Percentiles rank a stretch among this genome's conserved stretches.
Evolutionary conservation across 2,888 invertebrate genomes (phyloP).

Genomic region (Drosophila atroscutellata): DNA sequence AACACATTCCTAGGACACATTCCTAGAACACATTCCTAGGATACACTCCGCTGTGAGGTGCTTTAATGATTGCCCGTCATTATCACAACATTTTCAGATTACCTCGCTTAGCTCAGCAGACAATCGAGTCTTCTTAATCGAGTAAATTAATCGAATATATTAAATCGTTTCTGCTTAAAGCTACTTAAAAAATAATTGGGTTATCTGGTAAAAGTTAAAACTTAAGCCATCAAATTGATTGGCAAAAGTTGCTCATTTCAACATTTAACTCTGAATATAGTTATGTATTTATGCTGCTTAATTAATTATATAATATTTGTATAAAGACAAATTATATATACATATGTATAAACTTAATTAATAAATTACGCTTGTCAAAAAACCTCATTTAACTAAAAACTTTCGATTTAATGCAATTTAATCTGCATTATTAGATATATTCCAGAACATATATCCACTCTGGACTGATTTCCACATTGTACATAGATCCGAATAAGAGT

Average conservation of each 20-base stretch:
- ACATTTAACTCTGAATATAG: not conserved
- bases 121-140: no score
- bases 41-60: accelerated
- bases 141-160: no score
- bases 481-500: not conserved
- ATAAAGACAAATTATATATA: not conserved
- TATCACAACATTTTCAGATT: no score
- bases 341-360: not conserved
- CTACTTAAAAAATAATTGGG: not conserved
- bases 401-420: no score
- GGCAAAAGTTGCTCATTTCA: not conserved
- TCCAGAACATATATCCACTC: not conserved
- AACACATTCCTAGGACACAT: no score
- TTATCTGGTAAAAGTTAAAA: not conserved
- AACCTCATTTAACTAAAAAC: no score
- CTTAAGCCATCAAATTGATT: not conserved
- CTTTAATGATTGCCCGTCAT: no score
- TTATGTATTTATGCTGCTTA: not conserved
- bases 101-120: no score
- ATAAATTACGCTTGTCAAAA: no score
- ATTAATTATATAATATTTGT: not conserved
- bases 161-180: not conserved
- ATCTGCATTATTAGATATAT: not conserved
- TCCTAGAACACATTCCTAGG: no score
- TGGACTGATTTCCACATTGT: not conserved